These are phyloP conservation scores for Rhizoglyphus robini DNA, from an alignment of 1,140 invertebrate species.

Conservation along the genomic window DNA sequence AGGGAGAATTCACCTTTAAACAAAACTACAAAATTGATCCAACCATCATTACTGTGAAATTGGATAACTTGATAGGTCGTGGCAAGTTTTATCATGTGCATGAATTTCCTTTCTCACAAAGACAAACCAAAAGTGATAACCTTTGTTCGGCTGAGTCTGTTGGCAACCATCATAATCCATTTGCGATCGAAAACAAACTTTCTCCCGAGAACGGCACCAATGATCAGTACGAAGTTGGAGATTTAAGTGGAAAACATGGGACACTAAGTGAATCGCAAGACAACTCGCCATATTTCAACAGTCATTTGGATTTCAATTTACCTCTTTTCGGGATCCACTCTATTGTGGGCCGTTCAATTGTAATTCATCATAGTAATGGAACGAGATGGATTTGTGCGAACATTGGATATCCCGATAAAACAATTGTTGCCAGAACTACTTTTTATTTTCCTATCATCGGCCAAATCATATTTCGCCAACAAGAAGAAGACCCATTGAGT, in stretches of 20 bases:
- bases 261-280: conserved; percentile 28
- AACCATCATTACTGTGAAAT: conserved; percentile 59
- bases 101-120: conserved; percentile 36
- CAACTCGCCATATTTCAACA: conserved; percentile 20
- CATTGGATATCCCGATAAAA: conserved; percentile 32
- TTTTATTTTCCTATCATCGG: conserved; percentile 71
- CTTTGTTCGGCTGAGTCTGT: conserved; percentile 33
- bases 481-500: conserved; percentile 32
- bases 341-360: conserved; percentile 62
- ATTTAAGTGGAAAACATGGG: conserved; percentile 70
- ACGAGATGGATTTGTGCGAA: conserved; percentile 41
- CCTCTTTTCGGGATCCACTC: conserved; percentile 66
- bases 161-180: conserved; percentile 40
- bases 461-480: conserved; percentile 66
- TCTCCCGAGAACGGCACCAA: conserved; percentile 45
- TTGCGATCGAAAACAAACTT: conserved; percentile 30
- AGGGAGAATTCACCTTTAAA: conserved; percentile 57
- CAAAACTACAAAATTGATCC: conserved; percentile 72
- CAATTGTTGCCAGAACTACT: conserved; percentile 35
- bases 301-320: conserved; percentile 61
- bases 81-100: conserved; percentile 41
- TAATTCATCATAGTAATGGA: conserved; percentile 50
- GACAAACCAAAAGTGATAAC: conserved; percentile 27
- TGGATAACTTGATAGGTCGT: conserved; percentile 41
- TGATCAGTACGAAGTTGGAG: conserved; percentile 73